Evolutionary conservation across 2,797 vertebrate genomes (phyloP).

Genomic region (Coranthus polyacanthus): DNA sequence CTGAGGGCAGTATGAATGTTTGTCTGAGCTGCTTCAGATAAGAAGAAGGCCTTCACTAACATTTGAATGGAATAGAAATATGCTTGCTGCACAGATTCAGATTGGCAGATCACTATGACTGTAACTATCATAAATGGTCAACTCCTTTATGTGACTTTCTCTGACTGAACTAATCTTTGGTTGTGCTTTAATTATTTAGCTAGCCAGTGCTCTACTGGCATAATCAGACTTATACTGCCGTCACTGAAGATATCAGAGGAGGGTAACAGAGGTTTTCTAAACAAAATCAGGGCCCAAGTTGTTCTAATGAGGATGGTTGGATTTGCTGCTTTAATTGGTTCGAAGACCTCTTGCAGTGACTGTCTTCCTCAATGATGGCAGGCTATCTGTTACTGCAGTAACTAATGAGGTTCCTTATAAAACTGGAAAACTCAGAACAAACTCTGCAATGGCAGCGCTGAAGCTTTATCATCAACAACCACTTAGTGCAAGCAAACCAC

Average conservation of each 20-base stretch:
- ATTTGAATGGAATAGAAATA: too few relatives aligned
- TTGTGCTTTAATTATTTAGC: too few relatives aligned
- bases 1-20: too few relatives aligned
- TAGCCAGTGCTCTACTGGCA: background rate
- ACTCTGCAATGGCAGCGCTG: background rate
- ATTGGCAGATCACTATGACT: too few relatives aligned
- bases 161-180: too few relatives aligned
- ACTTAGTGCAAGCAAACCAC: background rate
- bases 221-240: background rate
- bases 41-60: too few relatives aligned
- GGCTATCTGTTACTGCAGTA: conserved; percentile 17
- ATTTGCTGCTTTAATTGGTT: conserved; percentile 21
- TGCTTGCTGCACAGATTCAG: too few relatives aligned
- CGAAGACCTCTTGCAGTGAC: background rate
- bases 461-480: background rate
- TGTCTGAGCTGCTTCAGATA: too few relatives aligned
- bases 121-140: too few relatives aligned
- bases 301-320: background rate
- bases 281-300: background rate
- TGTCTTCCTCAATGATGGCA: conserved; percentile 11
- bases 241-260: conserved; percentile 2
- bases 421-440: conserved; percentile 3
- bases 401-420: conserved; percentile 19
- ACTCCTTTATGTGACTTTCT: too few relatives aligned
- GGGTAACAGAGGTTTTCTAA: background rate